These are phyloP conservation scores for Myotis planiceps DNA, from an alignment of 2,797 vertebrate species.

Conservation along the genomic window DNA sequence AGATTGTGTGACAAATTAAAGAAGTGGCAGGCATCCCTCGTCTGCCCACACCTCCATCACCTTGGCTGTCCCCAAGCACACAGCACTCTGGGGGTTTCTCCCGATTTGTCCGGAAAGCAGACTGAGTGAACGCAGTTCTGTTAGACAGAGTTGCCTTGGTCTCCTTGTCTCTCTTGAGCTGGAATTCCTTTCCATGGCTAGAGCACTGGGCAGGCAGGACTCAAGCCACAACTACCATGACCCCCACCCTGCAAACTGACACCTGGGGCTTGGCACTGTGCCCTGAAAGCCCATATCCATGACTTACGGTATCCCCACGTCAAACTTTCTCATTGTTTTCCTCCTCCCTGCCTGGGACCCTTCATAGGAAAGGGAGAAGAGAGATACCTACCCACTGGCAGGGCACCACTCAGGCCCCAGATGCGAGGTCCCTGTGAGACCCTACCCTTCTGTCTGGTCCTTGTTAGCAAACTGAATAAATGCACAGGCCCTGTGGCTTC, in stretches of 20 bases:
- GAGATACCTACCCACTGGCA: not conserved
- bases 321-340: not conserved
- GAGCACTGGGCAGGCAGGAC: not conserved
- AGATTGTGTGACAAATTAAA: not conserved
- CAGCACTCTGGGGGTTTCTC: no score
- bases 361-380: not conserved
- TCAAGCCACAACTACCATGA: accelerated
- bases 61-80: not conserved
- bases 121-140: accelerated
- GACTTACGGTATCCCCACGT: not conserved
- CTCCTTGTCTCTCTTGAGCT: not conserved
- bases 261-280: not conserved
- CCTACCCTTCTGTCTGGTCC: not conserved
- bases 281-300: not conserved
- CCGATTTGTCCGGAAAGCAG: not conserved
- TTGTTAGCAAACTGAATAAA: not conserved
- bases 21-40: not conserved
- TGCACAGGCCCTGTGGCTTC: not conserved
- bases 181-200: not conserved
- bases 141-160: not conserved
- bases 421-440: not conserved
- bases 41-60: accelerated
- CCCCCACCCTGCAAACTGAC: not conserved
- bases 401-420: not conserved
- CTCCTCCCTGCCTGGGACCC: not conserved